Evolutionary conservation across 2,888 invertebrate species (phyloP).

Genomic region (Torymus auratus): DNA sequence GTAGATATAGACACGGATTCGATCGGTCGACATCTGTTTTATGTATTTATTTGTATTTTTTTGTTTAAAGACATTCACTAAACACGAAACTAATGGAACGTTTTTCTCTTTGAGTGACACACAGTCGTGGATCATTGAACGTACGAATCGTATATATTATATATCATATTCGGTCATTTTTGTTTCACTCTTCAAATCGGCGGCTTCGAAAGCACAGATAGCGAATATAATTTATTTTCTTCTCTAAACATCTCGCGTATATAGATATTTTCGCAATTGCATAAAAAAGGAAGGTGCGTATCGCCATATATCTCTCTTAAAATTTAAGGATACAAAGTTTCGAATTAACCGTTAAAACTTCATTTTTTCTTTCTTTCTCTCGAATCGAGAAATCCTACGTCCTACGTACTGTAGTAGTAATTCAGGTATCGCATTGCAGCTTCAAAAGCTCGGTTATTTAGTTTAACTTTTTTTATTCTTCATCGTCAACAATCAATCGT

Average conservation of each 20-base stretch:
- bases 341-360: conserved; percentile 31
- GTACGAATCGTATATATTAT: conserved; percentile 6
- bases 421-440: conserved; percentile 55
- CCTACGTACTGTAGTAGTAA: conserved; percentile 33
- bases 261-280: conserved; percentile 11
- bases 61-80: conserved; percentile 43
- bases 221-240: conserved; percentile 7
- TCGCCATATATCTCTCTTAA: conserved; percentile 10
- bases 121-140: background rate
- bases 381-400: conserved; percentile 33
- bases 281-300: conserved; percentile 44
- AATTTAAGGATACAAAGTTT: conserved; percentile 36
- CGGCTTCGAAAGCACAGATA: conserved; percentile 19
- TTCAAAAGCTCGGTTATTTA: conserved; percentile 45
- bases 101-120: conserved; percentile 25
- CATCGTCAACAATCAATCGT: conserved; percentile 1
- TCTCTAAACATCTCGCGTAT: background rate
- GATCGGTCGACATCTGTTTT: conserved; percentile 29
- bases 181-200: conserved; percentile 7
- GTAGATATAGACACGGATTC: conserved; percentile 29
- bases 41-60: conserved; percentile 19
- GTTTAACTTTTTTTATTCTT: no score
- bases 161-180: conserved; percentile 10
- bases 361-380: background rate
- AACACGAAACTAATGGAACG: conserved; percentile 50